Evolutionary conservation across 2,113 vertebrate genomes (phyloP).

Genomic region (Odontophorus gujanensis): DNA sequence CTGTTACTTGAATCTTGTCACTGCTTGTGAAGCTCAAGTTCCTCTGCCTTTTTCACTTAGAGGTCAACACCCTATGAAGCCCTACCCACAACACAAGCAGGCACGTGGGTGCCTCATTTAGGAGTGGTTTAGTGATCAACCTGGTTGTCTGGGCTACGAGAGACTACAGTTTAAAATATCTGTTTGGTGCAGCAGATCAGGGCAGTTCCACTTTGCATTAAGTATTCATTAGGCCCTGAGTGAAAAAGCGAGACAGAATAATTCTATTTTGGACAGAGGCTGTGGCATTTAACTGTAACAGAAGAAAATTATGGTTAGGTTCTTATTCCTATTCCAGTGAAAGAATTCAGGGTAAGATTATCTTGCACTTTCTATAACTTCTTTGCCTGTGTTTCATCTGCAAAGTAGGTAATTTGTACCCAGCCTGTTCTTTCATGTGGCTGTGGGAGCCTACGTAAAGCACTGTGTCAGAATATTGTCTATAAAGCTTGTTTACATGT

Average conservation of each 20-base stretch:
- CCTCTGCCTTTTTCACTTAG: background rate
- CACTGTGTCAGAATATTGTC: background rate
- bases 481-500: background rate
- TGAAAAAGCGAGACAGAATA: background rate
- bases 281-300: background rate
- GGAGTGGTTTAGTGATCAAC: background rate
- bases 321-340: background rate
- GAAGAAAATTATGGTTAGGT: background rate
- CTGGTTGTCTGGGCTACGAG: background rate
- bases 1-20: background rate
- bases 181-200: background rate
- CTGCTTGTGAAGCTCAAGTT: background rate
- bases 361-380: background rate
- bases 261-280: conserved; percentile 7
- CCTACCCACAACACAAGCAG: background rate
- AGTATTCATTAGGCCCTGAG: conserved; percentile 43
- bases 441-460: background rate
- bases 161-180: background rate
- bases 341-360: background rate
- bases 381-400: background rate
- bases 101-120: background rate
- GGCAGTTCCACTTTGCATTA: conserved; percentile 3
- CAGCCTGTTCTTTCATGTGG: background rate
- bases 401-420: background rate
- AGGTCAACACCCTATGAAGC: background rate